phyloP scores from a whole-genome alignment of 2,797 vertebrate species.

The Pipistrellus pygmaeus region DNA sequence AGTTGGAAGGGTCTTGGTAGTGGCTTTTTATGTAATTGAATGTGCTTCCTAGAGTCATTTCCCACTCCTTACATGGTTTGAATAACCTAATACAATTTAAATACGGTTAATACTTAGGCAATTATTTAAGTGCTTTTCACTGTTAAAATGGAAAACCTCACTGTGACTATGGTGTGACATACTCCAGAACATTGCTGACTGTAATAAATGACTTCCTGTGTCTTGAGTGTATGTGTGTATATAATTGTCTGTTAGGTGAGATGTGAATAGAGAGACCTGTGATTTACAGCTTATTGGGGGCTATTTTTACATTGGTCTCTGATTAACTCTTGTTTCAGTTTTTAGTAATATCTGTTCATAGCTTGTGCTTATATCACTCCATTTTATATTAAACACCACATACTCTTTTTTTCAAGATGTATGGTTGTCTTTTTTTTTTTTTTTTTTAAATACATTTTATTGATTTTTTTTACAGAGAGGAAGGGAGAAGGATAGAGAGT shows the following conservation, averaged over 20 bases:
- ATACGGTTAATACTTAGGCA: slow-evolving; percentile 56
- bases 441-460: not conserved
- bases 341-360: not conserved
- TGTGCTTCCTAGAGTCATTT: slow-evolving; percentile 49
- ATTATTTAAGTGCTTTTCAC: slow-evolving; percentile 45
- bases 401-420: slow-evolving; percentile 13
- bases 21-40: slow-evolving; percentile 16
- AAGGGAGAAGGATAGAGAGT: too few relatives aligned
- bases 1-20: not conserved
- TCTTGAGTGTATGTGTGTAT: not conserved
- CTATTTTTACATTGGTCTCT: slow-evolving; percentile 16
- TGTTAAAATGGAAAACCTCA: slow-evolving; percentile 55
- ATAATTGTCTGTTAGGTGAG: not conserved
- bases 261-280: not conserved
- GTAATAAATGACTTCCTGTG: slow-evolving; percentile 34
- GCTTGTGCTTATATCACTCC: not conserved
- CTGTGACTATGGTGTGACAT: not conserved
- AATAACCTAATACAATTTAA: slow-evolving; percentile 65
- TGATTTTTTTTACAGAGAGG: not conserved
- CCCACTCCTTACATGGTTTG: slow-evolving; percentile 28
- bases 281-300: not conserved
- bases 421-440: not conserved
- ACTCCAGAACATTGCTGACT: not conserved
- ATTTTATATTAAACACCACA: slow-evolving; percentile 13
- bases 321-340: not conserved